Conservation (phyloP, 1,140 invertebrate genomes). For the Adelges cooleyi region DNA sequence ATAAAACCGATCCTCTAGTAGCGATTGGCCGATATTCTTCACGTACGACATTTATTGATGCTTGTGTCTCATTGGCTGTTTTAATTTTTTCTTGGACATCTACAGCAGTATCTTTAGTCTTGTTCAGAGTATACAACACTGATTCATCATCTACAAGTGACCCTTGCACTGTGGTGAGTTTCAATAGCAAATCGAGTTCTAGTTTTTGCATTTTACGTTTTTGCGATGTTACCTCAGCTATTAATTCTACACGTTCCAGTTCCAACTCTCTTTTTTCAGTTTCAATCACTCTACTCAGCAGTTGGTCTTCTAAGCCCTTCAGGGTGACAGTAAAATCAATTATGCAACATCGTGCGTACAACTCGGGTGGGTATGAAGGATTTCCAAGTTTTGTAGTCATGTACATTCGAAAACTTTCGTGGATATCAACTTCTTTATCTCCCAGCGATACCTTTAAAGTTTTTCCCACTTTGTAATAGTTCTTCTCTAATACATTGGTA, state of each 20-base stretch:
- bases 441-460: conserved; percentile 61
- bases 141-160: conserved; percentile 87
- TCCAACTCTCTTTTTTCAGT: conserved; percentile 60
- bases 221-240: conserved; percentile 74
- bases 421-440: conserved; percentile 68
- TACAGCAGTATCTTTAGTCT: conserved; percentile 67
- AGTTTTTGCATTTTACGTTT: conserved; percentile 64
- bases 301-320: conserved; percentile 79
- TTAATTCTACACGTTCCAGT: conserved; percentile 72
- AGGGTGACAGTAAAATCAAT: conserved; percentile 87
- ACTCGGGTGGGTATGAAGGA: conserved; percentile 82
- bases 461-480: conserved; percentile 49
- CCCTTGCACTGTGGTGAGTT: conserved; percentile 63
- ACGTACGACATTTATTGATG: conserved; percentile 61
- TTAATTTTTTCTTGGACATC: conserved; percentile 75
- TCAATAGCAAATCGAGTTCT: conserved; percentile 81
- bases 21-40: conserved; percentile 73
- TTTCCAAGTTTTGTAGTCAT: conserved; percentile 81
- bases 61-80: conserved; percentile 54
- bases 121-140: conserved; percentile 73
- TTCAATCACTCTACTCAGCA: conserved; percentile 49
- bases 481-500: conserved; percentile 68
- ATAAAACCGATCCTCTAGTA: conserved; percentile 71
- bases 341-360: conserved; percentile 77
- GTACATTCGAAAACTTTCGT: conserved; percentile 68